phyloP scores from a whole-genome alignment of 1,140 invertebrate species.

The Cephus cinctus region DNA sequence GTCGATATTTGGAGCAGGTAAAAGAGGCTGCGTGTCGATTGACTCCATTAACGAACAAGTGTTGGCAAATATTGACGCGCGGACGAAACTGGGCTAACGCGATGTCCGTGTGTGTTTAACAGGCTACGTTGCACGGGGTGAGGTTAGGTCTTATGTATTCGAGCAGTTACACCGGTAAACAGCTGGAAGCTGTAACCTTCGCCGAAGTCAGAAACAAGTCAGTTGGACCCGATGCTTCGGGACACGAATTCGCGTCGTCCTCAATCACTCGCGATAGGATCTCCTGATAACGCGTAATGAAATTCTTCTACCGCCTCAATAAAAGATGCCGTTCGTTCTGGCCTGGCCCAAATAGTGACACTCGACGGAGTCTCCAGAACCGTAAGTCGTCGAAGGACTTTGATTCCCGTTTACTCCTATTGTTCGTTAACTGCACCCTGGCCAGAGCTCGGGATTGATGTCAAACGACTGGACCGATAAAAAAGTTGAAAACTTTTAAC shows the following conservation, averaged over 20 bases:
- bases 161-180: neutral
- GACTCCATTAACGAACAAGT: constrained; percentile 47
- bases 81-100: constrained; percentile 42
- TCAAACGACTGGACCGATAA: constrained; percentile 21
- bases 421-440: no score
- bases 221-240: neutral
- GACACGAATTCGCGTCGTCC: no score
- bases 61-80: constrained; percentile 52
- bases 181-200: neutral
- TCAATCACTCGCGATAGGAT: no score
- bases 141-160: neutral
- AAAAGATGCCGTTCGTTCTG: no score
- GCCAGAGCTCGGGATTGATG: no score
- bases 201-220: neutral
- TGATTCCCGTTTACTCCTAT: no score
- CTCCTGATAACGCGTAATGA: no score
- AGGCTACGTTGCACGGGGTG: neutral
- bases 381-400: no score
- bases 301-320: no score
- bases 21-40: constrained; percentile 22
- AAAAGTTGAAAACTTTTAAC: constrained; percentile 34
- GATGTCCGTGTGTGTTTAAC: constrained; percentile 9
- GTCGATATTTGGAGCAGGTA: constrained; percentile 44
- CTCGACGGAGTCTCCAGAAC: no score
- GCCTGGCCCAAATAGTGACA: no score